Percentiles rank a stretch among this genome's conserved stretches.
Evolutionary conservation across 2,113 vertebrate species (phyloP).

Genomic region (Paramormyrops kingsleyae): DNA sequence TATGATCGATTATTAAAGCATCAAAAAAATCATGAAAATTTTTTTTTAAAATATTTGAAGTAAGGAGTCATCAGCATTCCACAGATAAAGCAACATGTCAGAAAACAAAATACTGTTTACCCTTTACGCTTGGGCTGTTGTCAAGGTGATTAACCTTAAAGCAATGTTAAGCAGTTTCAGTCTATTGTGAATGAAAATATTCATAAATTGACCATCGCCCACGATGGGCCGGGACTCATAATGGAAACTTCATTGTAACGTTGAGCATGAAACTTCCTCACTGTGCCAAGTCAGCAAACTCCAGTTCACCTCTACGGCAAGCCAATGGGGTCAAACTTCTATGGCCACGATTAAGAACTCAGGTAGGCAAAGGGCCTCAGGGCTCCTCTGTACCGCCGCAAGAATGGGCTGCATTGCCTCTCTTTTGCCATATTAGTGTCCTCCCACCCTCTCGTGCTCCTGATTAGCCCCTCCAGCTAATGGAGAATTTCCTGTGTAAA

Average conservation of each 20-base stretch:
- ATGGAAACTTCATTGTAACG: not conserved
- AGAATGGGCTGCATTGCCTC: not conserved
- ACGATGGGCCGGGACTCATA: slow-evolving; percentile 10
- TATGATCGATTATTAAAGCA: not conserved
- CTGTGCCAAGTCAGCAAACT: not conserved
- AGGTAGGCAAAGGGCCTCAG: not conserved
- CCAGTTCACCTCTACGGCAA: not conserved
- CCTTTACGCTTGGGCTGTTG: slow-evolving; percentile 16
- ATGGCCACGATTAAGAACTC: not conserved
- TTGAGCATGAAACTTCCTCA: not conserved
- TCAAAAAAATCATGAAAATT: not conserved
- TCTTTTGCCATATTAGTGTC: slow-evolving; percentile 41
- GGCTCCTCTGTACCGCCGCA: not conserved
- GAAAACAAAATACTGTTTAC: not conserved
- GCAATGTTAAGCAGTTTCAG: slow-evolving; percentile 18
- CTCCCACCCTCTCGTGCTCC: slow-evolving; percentile 36
- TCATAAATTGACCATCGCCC: slow-evolving; percentile 18
- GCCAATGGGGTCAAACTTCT: not conserved
- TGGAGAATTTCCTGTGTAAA: slow-evolving; percentile 59
- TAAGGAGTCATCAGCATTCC: not conserved
- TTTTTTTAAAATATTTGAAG: not conserved
- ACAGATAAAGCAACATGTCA: not conserved
- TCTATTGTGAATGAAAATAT: slow-evolving; percentile 14
- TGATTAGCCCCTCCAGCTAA: slow-evolving; percentile 53
- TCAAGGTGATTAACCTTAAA: slow-evolving; percentile 1